phyloP scores from a whole-genome alignment of 2,888 invertebrate species.

The Baronia brevicornis region DNA sequence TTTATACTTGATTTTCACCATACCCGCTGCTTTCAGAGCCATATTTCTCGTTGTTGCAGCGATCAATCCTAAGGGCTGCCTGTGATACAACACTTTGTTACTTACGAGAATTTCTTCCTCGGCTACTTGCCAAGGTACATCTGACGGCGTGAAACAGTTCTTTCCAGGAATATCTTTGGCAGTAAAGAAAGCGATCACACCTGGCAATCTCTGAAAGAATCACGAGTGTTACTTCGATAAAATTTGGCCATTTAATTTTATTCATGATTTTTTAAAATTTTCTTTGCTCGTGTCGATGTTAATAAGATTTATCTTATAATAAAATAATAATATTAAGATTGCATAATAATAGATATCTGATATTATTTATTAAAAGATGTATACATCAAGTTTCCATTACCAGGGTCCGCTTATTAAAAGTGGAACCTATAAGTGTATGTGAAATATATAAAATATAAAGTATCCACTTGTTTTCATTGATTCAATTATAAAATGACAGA shows the following conservation, averaged over 20 bases:
- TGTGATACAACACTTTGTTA: constrained; percentile 75
- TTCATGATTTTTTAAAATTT: too few species aligned
- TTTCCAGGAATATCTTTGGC: constrained; percentile 82
- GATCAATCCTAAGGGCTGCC: constrained; percentile 85
- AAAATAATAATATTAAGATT: too few species aligned
- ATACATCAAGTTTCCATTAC: too few species aligned
- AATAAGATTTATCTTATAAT: too few species aligned
- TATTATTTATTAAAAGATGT: too few species aligned
- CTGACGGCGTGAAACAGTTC: constrained; percentile 73
- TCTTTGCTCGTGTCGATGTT: too few species aligned
- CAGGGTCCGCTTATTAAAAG: too few species aligned
- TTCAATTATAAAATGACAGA: too few species aligned
- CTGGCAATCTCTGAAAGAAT: constrained; percentile 74
- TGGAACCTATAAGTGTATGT: too few species aligned
- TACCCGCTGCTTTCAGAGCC: constrained; percentile 38
- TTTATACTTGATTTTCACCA: constrained; percentile 74
- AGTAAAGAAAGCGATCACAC: constrained; percentile 78
- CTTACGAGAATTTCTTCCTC: constrained; percentile 73
- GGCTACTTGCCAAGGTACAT: constrained; percentile 42
- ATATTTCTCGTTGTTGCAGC: constrained; percentile 77
- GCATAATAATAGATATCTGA: too few species aligned
- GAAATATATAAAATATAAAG: too few species aligned
- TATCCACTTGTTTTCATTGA: too few species aligned
- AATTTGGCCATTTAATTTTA: not conserved
- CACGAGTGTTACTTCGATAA: not conserved